Percentiles rank a stretch among this genome's conserved stretches.
These are phyloP conservation scores for Aplodontia rufa DNA, from an alignment of 2,113 vertebrate genomes.

Conservation along the genomic window DNA sequence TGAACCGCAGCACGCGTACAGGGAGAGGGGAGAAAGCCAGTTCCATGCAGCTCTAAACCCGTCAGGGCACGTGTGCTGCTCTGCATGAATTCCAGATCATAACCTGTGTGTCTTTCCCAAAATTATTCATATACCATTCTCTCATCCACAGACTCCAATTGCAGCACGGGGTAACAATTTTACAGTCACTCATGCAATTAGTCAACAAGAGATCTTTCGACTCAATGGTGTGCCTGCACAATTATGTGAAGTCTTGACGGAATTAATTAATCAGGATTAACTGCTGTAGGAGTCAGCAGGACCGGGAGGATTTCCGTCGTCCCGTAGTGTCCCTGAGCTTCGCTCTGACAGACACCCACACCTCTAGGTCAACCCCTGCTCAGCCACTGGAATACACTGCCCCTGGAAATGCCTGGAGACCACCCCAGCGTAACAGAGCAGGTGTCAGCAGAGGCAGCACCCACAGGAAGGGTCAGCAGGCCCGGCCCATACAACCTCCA, in stretches of 20 bases:
- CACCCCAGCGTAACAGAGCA: no score
- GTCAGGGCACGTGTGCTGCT: not conserved
- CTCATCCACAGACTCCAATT: conserved; percentile 59
- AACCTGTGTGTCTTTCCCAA: conserved; percentile 7
- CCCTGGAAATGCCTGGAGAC: no score
- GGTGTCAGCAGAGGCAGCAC: no score
- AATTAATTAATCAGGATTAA: conserved; percentile 81
- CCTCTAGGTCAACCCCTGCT: not conserved
- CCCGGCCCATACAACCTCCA: no score
- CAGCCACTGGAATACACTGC: no score
- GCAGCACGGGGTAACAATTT: conserved; percentile 71
- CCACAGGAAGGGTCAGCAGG: no score
- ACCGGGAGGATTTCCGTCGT: no score
- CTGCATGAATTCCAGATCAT: conserved; percentile 35
- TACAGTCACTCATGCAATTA: conserved; percentile 80
- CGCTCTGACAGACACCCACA: not conserved
- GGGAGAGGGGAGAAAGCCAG: conserved; percentile 11
- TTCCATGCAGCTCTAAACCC: not conserved
- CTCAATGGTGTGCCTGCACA: conserved; percentile 67
- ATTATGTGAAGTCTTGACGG: conserved; percentile 78
- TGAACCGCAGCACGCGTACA: no score
- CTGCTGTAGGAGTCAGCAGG: conserved; percentile 62
- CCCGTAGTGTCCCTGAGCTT: no score
- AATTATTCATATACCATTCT: conserved; percentile 20
- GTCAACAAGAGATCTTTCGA: conserved; percentile 73